Evolutionary conservation across 2,113 vertebrate species (phyloP).

Genomic region (Dinomys branickii): DNA sequence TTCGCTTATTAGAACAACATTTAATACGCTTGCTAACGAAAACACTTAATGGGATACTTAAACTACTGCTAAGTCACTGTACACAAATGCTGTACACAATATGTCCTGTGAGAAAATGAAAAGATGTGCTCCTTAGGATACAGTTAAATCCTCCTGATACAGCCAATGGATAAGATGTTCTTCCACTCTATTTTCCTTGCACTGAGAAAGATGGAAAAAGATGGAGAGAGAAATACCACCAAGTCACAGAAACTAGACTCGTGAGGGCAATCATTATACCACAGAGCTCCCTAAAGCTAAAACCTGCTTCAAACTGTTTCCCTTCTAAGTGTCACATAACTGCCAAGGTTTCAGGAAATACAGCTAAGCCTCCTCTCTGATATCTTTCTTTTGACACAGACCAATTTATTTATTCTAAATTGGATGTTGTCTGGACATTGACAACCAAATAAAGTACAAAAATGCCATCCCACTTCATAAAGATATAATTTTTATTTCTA

Average conservation of each 20-base stretch:
- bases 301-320: neutral
- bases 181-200: neutral
- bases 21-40: neutral
- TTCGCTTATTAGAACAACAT: slow-evolving; percentile 18
- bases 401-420: slow-evolving; percentile 9
- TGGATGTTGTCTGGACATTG: neutral
- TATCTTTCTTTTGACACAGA: slow-evolving; percentile 24
- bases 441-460: neutral
- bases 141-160: neutral
- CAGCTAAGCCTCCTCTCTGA: neutral
- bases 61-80: neutral
- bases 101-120: neutral
- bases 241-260: neutral
- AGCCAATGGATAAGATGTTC: neutral
- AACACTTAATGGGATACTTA: neutral
- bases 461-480: neutral
- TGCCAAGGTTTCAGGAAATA: slow-evolving; percentile 9
- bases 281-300: neutral
- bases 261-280: rapidly evolving
- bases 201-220: neutral
- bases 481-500: neutral
- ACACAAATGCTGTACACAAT: neutral
- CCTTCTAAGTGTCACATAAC: neutral
- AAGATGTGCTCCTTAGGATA: neutral
- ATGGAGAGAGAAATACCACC: neutral